Evolutionary conservation across 2,888 invertebrate genomes (phyloP).

Genomic region (Emmelina monodactyla): DNA sequence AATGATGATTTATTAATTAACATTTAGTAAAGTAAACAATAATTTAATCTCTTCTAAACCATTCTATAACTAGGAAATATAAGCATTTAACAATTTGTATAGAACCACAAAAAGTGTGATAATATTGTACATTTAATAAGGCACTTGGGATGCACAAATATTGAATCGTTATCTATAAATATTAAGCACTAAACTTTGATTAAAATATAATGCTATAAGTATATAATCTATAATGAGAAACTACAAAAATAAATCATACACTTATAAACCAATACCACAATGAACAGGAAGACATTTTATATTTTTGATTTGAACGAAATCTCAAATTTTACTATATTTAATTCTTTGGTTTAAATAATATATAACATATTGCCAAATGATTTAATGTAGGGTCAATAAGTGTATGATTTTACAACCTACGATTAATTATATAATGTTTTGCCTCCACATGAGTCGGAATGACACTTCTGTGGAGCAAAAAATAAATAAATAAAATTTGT

Average conservation of each 20-base stretch:
- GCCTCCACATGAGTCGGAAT: constrained; percentile 47
- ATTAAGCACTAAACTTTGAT: constrained; percentile 45
- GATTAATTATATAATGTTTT: constrained; percentile 31
- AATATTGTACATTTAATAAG: constrained; percentile 60
- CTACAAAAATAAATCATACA: constrained; percentile 30
- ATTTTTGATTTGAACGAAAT: constrained; percentile 27
- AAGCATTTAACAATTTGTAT: constrained; percentile 54
- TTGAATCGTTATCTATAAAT: constrained; percentile 46
- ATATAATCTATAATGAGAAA: constrained; percentile 27
- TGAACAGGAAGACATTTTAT: constrained; percentile 36
- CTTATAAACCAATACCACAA: constrained; percentile 31
- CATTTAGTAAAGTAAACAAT: constrained; percentile 63
- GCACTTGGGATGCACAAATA: constrained; percentile 58
- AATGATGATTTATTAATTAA: constrained; percentile 45
- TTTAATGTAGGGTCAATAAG: constrained; percentile 36
- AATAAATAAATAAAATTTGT: too few species aligned
- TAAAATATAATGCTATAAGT: constrained; percentile 42
- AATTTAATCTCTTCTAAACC: constrained; percentile 61
- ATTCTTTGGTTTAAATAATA: constrained; percentile 56
- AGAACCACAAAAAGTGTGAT: constrained; percentile 50
- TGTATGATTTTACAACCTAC: constrained; percentile 33
- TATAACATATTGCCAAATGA: constrained; percentile 37
- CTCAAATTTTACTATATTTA: constrained; percentile 35
- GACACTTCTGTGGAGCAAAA: too few species aligned
- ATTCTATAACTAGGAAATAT: constrained; percentile 34